phyloP scores from a whole-genome alignment of 2,113 vertebrate species.

The Peucedramus taeniatus region DNA sequence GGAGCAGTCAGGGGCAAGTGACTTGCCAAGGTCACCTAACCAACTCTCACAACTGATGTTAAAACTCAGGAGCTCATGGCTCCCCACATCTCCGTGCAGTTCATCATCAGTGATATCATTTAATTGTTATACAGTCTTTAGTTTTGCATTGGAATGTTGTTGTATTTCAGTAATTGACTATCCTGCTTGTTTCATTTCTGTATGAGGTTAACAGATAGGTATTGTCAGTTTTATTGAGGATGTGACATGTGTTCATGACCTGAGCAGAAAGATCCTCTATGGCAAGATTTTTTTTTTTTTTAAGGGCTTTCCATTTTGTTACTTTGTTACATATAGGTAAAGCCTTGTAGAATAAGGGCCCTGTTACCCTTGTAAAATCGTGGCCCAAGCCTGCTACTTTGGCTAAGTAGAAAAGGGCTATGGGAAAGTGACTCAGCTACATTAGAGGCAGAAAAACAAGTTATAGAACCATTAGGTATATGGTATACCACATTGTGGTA shows the following conservation, averaged over 20 bases:
- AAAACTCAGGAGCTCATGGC: neutral
- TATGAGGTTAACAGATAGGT: neutral
- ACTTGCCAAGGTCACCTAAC: neutral
- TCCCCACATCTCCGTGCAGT: neutral
- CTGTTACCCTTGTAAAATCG: neutral
- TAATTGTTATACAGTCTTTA: neutral
- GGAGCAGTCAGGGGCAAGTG: neutral
- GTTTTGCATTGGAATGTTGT: neutral
- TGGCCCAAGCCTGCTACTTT: no score
- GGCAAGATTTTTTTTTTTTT: neutral
- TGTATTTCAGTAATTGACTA: neutral
- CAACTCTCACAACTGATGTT: neutral
- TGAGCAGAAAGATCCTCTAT: neutral
- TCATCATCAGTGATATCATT: neutral
- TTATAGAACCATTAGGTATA: no score
- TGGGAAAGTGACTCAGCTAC: neutral
- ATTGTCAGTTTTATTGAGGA: neutral
- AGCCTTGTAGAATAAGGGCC: neutral
- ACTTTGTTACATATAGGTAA: no score
- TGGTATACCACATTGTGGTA: fast-evolving
- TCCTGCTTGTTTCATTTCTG: neutral
- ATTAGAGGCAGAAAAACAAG: neutral
- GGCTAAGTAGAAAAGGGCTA: neutral
- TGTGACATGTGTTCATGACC: neutral
- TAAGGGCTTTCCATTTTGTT: neutral